These are phyloP conservation scores for Pomatorhinus ruficollis DNA, from an alignment of 2,113 vertebrate genomes.

Conservation along the genomic window DNA sequence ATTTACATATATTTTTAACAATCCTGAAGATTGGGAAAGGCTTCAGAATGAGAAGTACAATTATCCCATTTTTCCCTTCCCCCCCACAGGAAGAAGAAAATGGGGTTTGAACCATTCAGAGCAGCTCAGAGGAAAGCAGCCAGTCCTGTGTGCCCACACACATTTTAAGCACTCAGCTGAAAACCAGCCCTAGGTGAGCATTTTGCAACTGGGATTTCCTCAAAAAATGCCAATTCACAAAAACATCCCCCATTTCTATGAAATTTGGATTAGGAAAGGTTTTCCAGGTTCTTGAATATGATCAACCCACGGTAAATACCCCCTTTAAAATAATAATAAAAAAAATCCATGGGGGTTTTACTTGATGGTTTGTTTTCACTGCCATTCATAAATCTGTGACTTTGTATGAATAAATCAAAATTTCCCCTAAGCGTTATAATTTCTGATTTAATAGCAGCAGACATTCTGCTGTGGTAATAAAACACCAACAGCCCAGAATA, in stretches of 20 bases:
- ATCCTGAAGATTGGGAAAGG: not conserved
- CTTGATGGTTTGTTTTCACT: not conserved
- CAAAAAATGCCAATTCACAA: not conserved
- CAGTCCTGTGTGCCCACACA: not conserved
- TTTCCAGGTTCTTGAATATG: not conserved
- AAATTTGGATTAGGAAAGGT: not conserved
- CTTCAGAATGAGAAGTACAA: not conserved
- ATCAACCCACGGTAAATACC: not conserved
- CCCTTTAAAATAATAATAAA: not conserved
- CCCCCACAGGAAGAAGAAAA: not conserved
- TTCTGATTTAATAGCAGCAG: not conserved
- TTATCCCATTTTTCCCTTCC: not conserved
- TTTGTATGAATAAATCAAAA: not conserved
- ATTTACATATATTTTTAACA: not conserved
- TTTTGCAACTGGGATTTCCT: not conserved
- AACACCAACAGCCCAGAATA: not conserved
- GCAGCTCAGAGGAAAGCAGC: not conserved
- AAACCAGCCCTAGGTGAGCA: not conserved
- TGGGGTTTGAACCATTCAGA: not conserved
- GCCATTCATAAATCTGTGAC: not conserved
- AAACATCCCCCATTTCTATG: not conserved
- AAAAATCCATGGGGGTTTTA: fast-evolving
- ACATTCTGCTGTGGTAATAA: not conserved
- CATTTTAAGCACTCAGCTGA: not conserved
- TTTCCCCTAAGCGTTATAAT: not conserved